Evolutionary conservation across 2,888 invertebrate genomes (phyloP).

Genomic region (Himalopsyche japonica): DNA sequence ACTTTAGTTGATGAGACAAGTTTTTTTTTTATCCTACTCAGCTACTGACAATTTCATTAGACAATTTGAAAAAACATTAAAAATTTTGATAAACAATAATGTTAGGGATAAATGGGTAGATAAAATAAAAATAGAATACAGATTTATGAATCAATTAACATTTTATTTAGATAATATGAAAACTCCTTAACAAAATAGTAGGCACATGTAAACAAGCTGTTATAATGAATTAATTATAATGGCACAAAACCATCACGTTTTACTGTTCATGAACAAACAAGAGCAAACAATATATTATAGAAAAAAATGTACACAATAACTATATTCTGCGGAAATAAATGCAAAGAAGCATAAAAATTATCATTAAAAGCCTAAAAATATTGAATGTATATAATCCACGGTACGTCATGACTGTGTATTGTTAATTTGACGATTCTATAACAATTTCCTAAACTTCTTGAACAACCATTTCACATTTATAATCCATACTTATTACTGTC

Average conservation of each 20-base stretch:
- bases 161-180: not conserved
- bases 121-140: too few relatives aligned
- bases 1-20: too few relatives aligned
- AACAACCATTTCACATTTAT: too few relatives aligned
- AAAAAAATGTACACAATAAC: not conserved
- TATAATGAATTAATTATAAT: constrained; percentile 10
- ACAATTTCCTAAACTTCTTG: too few relatives aligned
- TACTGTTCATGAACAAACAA: not conserved
- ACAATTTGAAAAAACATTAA: too few relatives aligned
- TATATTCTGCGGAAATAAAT: not conserved
- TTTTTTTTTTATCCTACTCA: too few relatives aligned
- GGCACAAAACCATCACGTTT: constrained; percentile 28
- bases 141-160: not conserved
- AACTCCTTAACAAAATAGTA: not conserved
- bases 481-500: too few relatives aligned
- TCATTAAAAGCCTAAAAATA: not conserved
- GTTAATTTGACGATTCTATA: too few relatives aligned
- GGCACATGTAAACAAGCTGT: not conserved
- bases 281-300: not conserved
- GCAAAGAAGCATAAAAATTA: not conserved
- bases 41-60: too few relatives aligned
- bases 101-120: too few relatives aligned
- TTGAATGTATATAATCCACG: not conserved
- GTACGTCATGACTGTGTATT: not conserved
- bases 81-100: too few relatives aligned